A percentile compares a stretch with the other conserved stretches of the same genome.
phyloP scores from a whole-genome alignment of 2,797 vertebrate genomes.

The Argentina silus region DNA sequence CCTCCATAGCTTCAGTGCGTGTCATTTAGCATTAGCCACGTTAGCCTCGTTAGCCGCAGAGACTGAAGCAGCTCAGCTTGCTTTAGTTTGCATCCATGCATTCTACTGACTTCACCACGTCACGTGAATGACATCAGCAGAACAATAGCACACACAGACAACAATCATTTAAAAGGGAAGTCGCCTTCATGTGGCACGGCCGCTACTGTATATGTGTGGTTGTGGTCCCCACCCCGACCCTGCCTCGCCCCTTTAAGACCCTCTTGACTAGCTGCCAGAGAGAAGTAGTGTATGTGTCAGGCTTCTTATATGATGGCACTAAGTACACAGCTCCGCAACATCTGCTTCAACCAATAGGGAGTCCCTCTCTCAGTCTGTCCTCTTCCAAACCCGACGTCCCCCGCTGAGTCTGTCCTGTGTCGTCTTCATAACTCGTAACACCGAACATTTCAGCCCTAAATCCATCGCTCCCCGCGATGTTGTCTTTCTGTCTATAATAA shows the following conservation, averaged over 20 bases:
- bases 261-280: slow-evolving; percentile 57
- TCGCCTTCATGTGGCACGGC: neutral
- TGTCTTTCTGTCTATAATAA: slow-evolving; percentile 35
- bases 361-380: slow-evolving; percentile 22
- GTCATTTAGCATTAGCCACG: no score
- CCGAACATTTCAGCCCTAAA: neutral
- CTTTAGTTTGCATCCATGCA: no score
- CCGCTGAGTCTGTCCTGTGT: neutral
- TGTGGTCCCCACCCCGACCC: slow-evolving; percentile 24
- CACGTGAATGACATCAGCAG: no score
- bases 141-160: neutral
- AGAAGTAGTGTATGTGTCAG: slow-evolving; percentile 45
- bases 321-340: slow-evolving; percentile 40
- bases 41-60: no score
- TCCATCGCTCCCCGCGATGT: neutral
- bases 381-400: slow-evolving; percentile 21
- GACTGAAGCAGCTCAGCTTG: no score
- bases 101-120: no score
- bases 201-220: slow-evolving; percentile 18
- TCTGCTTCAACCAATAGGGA: slow-evolving; percentile 23
- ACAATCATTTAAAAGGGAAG: slow-evolving; percentile 1
- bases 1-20: no score
- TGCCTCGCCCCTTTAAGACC: slow-evolving; percentile 27
- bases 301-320: slow-evolving; percentile 68
- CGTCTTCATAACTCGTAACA: neutral